Percentiles rank a stretch among this genome's conserved stretches.
These are phyloP conservation scores for Rhea americana DNA, from an alignment of 2,113 vertebrate species.

Conservation along the genomic window DNA sequence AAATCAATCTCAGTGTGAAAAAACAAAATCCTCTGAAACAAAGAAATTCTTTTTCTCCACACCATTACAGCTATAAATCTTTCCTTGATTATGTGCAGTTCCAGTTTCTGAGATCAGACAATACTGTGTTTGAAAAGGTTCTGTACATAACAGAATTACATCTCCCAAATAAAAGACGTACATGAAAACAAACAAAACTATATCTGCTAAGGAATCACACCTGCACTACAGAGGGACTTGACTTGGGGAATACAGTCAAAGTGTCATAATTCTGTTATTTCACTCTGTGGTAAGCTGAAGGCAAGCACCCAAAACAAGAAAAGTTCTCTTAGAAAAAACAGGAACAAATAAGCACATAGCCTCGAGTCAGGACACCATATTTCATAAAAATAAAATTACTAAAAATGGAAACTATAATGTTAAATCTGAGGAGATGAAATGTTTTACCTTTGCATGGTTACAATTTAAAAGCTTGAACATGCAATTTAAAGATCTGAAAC, in stretches of 20 bases:
- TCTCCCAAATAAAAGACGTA: not conserved
- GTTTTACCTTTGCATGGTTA: not conserved
- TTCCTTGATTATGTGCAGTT: not conserved
- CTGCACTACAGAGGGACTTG: not conserved
- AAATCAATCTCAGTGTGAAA: not conserved
- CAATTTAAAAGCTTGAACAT: not conserved
- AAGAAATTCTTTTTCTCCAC: not conserved
- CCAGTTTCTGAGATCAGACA: not conserved
- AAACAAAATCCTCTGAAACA: not conserved
- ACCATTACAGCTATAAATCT: not conserved
- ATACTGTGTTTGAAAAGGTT: not conserved
- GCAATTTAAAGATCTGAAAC: not conserved
- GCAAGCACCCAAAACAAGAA: not conserved
- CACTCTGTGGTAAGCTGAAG: not conserved
- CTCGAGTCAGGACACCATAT: not conserved
- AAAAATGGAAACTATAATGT: not conserved
- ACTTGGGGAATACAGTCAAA: not conserved
- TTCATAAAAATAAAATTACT: not conserved
- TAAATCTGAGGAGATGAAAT: not conserved
- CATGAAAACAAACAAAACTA: not conserved
- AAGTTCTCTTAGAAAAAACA: not conserved
- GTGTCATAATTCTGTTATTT: not conserved
- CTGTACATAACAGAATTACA: not conserved
- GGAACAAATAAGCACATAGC: not conserved
- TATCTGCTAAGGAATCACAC: not conserved